Evolutionary conservation across 2,888 invertebrate species (phyloP).

Genomic region (Macrosoma leucophasiata): DNA sequence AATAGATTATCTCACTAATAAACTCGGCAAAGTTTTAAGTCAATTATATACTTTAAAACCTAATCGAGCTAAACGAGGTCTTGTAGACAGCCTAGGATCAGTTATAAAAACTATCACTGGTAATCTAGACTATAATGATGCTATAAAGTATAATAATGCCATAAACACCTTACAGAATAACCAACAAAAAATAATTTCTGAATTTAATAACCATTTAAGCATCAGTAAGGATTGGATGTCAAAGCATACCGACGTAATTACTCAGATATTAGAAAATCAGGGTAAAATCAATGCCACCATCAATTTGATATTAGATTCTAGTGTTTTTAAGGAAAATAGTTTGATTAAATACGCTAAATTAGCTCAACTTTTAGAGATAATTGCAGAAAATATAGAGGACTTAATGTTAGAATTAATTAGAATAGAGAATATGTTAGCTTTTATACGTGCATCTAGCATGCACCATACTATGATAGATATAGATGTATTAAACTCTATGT

Average conservation of each 20-base stretch:
- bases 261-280: constrained; percentile 11
- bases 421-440: constrained; percentile 12
- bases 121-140: constrained; percentile 11
- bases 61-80: constrained; percentile 9
- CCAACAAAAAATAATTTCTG: constrained; percentile 10
- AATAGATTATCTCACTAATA: constrained; percentile 2
- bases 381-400: constrained; percentile 5
- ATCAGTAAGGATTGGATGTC: constrained; percentile 16
- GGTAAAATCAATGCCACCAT: constrained; percentile 4
- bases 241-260: not conserved
- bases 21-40: not conserved
- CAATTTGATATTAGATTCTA: not conserved
- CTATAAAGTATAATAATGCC: constrained; percentile 9
- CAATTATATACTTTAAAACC: constrained; percentile 1
- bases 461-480: constrained; percentile 10
- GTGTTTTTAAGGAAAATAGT: not conserved
- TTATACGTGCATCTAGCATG: constrained; percentile 8
- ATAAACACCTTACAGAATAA: constrained; percentile 19
- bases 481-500: constrained; percentile 3
- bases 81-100: constrained; percentile 11
- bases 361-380: constrained; percentile 4
- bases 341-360: constrained; percentile 8
- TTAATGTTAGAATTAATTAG: constrained; percentile 5
- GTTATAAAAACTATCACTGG: constrained; percentile 13
- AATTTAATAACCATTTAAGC: constrained; percentile 18